A percentile compares a stretch with the other conserved stretches of the same genome.
These are phyloP conservation scores for Crotalus horridus DNA, from an alignment of 2,113 vertebrate species.

Conservation along the genomic window DNA sequence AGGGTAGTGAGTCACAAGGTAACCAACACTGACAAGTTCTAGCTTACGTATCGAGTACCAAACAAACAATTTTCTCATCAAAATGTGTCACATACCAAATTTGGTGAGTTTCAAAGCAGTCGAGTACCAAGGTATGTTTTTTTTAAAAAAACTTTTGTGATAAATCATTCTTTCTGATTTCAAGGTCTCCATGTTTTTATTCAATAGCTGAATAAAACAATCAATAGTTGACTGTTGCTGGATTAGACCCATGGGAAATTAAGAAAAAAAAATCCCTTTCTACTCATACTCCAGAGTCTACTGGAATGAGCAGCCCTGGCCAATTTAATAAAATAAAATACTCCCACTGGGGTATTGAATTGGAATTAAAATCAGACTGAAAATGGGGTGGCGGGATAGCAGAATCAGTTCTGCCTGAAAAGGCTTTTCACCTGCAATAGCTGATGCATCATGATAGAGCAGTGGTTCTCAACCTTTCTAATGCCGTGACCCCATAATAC, in stretches of 20 bases:
- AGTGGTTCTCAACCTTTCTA: too few relatives aligned
- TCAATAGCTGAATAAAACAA: background rate
- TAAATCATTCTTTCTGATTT: background rate
- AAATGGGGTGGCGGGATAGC: constrained; percentile 27
- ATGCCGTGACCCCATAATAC: too few relatives aligned
- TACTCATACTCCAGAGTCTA: background rate
- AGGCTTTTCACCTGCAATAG: constrained; percentile 41
- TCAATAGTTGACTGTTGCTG: background rate
- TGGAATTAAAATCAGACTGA: constrained; percentile 47
- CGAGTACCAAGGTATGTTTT: background rate
- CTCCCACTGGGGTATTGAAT: constrained; percentile 46
- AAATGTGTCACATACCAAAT: background rate
- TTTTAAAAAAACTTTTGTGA: background rate
- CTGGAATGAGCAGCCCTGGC: background rate
- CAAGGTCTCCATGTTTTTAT: background rate
- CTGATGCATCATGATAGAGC: constrained; percentile 53
- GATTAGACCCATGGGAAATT: background rate
- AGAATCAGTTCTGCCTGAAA: constrained; percentile 44
- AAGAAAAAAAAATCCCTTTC: background rate
- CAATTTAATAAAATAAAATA: background rate
- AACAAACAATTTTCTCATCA: background rate
- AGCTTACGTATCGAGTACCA: background rate
- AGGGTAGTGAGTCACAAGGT: background rate
- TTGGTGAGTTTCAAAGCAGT: background rate
- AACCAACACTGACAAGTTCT: background rate